These are phyloP conservation scores for Tachypleus tridentatus DNA, from an alignment of 1,140 invertebrate species.

Conservation along the genomic window DNA sequence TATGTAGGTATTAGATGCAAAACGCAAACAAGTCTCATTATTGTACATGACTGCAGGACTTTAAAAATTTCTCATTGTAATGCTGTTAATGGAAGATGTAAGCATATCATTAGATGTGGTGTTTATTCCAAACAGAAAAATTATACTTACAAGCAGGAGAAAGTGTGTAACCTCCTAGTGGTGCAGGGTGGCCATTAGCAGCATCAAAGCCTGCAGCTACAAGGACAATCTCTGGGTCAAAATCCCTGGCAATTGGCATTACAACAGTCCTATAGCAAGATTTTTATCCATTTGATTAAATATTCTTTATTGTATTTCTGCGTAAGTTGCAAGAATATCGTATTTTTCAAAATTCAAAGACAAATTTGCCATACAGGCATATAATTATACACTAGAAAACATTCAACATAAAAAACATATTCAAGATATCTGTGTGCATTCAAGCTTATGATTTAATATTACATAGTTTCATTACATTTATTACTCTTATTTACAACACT, in stretches of 20 bases:
- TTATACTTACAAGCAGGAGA: slow-evolving; percentile 57
- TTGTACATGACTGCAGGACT: too few species aligned
- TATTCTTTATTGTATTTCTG: not conserved
- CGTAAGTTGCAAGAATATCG: not conserved
- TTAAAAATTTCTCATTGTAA: too few species aligned
- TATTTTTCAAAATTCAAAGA: not conserved
- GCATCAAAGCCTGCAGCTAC: slow-evolving; percentile 98
- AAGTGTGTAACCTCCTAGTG: slow-evolving; percentile 86
- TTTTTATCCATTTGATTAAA: not conserved
- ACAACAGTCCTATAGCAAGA: slow-evolving; percentile 63
- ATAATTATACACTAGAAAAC: not conserved
- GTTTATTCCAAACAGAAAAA: too few species aligned
- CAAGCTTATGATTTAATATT: too few species aligned
- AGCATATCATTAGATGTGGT: too few species aligned
- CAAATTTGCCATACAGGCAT: not conserved
- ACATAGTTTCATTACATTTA: too few species aligned
- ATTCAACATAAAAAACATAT: not conserved
- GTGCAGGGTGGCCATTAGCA: slow-evolving; percentile 80
- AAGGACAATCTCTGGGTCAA: slow-evolving; percentile 84
- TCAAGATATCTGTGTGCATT: not conserved
- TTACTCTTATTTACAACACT: too few species aligned
- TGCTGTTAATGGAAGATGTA: too few species aligned
- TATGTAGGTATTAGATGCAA: too few species aligned
- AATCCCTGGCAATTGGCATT: slow-evolving; percentile 85
- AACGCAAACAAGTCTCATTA: too few species aligned